Evolutionary conservation across 2,888 invertebrate genomes (phyloP).

Genomic region (Petrolisthes manimaculis): DNA sequence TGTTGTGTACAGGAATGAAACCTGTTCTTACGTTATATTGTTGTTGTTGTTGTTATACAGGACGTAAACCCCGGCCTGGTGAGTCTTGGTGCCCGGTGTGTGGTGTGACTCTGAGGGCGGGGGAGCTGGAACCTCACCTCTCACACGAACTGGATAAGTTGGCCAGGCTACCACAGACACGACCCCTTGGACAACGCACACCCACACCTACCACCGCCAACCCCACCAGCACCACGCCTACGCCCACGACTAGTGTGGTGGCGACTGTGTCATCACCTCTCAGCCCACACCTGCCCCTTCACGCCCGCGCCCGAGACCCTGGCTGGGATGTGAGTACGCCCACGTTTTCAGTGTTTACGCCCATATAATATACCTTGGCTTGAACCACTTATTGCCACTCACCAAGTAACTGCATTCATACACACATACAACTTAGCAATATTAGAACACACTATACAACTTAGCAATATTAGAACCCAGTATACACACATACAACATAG

Average conservation of each 20-base stretch:
- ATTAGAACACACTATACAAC: too few species aligned
- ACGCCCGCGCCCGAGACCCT: conserved; percentile 53
- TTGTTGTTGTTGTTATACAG: conserved; percentile 26
- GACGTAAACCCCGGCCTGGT: conserved; percentile 78
- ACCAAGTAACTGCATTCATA: background rate
- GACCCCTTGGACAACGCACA: conserved; percentile 35
- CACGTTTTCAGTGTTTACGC: background rate
- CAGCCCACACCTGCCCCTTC: conserved; percentile 49
- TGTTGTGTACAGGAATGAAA: conserved; percentile 67
- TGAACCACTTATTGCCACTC: background rate
- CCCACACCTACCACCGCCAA: conserved; percentile 38
- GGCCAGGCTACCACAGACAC: conserved; percentile 66
- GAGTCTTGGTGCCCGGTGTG: conserved; percentile 90
- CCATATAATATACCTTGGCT: background rate
- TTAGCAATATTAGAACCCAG: background rate
- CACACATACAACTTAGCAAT: too few species aligned
- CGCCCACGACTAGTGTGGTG: conserved; percentile 21
- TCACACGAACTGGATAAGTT: conserved; percentile 83
- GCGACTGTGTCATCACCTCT: conserved; percentile 45
- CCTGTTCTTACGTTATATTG: background rate
- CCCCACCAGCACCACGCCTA: conserved; percentile 5
- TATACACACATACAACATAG: background rate
- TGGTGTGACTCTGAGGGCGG: conserved; percentile 83
- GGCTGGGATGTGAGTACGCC: conserved; percentile 61
- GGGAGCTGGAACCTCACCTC: conserved; percentile 87